Evolutionary conservation across 1,140 invertebrate species (phyloP), one percentile per base, ranked within the genome.

Genomic region (Drosophila lowei): DNA sequence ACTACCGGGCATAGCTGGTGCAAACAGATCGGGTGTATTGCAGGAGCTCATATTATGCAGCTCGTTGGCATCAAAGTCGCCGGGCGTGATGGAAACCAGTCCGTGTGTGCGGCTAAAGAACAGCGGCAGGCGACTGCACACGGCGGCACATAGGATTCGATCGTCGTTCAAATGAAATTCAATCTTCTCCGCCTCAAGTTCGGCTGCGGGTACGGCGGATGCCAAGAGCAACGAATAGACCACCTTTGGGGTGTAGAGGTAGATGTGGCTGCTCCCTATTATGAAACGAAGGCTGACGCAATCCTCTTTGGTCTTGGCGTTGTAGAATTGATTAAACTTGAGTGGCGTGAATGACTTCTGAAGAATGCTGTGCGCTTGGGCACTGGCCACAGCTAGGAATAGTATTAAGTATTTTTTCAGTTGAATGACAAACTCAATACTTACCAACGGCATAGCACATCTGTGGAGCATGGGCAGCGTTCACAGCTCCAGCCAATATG

Each of bases 401-500:
- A 11, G 11, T 4, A 1, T n/a, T 0, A 13, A 0, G 23, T 8
- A 0, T 42, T 6, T 8, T 18, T 49, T 3, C 42, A 11, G 11
- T 16, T 13, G 3, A 13, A 54, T 8, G 2, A 9, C 6, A 28
- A 6, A 4, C 8, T 5, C 1, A 1, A 7, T 5, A 25, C 62
- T 70, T 72, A 95, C 94, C 94, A 49, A 96, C 83, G 21, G 94
- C 95, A 92, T 95, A 95, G 78, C 94, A 92, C 56, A 96, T 92
- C 74, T 94, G 93, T 2, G 93, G 92, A n/a, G 94, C 93, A 44
- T 94, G 90, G 11, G 94, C 93, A 2, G 93, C 90, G 89, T 95
- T 95, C 13, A 95, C 93, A 21, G 94, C 95, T 16, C 96, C 96
- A 47, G 95, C 93, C 9, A 98, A 92, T 53, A 98, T 86, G 53